Evolutionary conservation across 2,888 invertebrate species (phyloP), one percentile per base, ranked within the genome.

Genomic region (Ariolimax columbianus): DNA sequence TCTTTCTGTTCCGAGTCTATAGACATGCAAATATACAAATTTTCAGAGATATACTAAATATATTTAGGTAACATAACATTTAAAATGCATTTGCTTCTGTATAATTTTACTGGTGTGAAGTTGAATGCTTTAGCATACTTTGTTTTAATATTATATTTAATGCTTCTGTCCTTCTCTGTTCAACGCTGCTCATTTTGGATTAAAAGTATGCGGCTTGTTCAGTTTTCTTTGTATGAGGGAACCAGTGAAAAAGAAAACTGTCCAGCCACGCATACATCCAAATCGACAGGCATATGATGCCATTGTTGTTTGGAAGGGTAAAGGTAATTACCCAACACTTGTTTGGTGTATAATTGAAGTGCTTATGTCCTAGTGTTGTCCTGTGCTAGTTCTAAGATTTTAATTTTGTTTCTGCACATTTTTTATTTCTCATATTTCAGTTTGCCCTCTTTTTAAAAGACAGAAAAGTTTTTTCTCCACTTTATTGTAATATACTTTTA

Each of bases 241-340:
- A 87, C 90, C 89, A 82, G 86, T 89, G 83, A 89, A 91, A 84
- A 91, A 91, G 85, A 88, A 88, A 80, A 84, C 89, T 77, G 87
- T 90, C 78, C 90, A 91, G 77, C 90, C 91, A 86, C 90, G 91
- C 87, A 90, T 93, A 68, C 92, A 92, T 84, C 92, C 92, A 82
- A 92, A 93, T 84, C 87, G 89, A 85, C 89, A 90, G 80, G 88
- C 90, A 72, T 93, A 91, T 90, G 93, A 93, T 89, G 93, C 93
- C 72, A 89, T 93, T 72, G 92, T 93, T 82, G 91, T 93, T 77
- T 93, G 92, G 92, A 92, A 92, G 89, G 93, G 92, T 88, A 93
- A 91, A 91, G 91, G 91, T 89, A 88, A 83, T 72, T 66, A 36
- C 23, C 70, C 19, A 17, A 19, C 38, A 70, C 19, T 40, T 11